A percentile compares a stretch with the other conserved stretches of the same genome.
phyloP scores from a whole-genome alignment of 1,140 invertebrate species.

The Lepidurus apus region DNA sequence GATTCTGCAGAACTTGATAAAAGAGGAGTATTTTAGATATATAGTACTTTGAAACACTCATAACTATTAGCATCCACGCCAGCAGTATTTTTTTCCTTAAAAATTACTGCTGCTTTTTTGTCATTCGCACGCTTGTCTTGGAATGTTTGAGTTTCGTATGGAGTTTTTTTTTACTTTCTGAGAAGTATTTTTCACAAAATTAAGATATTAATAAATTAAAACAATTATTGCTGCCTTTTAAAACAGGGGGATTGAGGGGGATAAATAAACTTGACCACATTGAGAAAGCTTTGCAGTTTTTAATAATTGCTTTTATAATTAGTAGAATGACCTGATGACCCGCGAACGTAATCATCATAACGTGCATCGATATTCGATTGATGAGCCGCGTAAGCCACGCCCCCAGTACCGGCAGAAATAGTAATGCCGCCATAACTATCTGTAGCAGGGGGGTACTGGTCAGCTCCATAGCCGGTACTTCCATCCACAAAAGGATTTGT shows the following conservation, averaged over 20 bases:
- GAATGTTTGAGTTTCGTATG: background rate
- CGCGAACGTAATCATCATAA: background rate
- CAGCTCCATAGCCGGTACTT: slow-evolving; percentile 12
- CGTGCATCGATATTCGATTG: background rate
- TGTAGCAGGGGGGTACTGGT: background rate
- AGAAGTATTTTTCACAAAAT: background rate
- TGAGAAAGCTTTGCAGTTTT: background rate
- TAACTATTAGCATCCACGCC: background rate
- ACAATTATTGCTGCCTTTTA: background rate
- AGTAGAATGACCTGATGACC: background rate
- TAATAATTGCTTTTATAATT: background rate
- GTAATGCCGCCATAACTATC: slow-evolving; percentile 34
- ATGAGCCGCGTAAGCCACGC: background rate
- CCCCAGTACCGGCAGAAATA: background rate
- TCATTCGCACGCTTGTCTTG: background rate
- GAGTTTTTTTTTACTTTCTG: background rate
- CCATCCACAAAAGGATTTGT: background rate
- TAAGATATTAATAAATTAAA: background rate
- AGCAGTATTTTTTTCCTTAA: background rate
- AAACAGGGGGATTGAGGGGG: background rate
- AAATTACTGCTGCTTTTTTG: background rate
- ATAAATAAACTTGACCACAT: background rate
- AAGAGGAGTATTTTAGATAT: background rate
- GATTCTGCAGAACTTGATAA: background rate
- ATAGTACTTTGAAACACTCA: background rate